Conservation (phyloP, 2,113 vertebrate species). For the Synodontis membranacea region DNA sequence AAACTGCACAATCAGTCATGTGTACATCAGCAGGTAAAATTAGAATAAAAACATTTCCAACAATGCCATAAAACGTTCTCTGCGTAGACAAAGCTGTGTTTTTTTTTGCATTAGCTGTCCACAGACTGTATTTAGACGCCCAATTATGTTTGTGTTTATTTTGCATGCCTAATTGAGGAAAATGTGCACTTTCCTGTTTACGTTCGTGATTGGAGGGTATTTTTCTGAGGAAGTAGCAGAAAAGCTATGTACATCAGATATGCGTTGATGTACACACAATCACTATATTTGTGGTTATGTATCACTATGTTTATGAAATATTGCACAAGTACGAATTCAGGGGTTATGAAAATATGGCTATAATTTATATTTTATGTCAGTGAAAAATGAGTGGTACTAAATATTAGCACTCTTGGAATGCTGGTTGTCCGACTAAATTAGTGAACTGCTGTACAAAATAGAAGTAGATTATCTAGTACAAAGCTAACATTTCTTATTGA, state of each 20-base stretch:
- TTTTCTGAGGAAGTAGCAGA: constrained; percentile 15
- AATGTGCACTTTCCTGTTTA: constrained; percentile 54
- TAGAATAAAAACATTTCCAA: not conserved
- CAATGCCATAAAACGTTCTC: not conserved
- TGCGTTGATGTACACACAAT: no score
- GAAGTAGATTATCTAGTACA: not conserved
- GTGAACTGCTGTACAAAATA: not conserved
- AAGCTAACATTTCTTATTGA: constrained; percentile 6
- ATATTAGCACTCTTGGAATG: no score
- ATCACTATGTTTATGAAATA: not conserved
- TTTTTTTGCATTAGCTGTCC: constrained; percentile 10
- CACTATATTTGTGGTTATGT: no score
- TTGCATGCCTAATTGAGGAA: constrained; percentile 32
- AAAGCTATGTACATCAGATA: constrained; percentile 4
- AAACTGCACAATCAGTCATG: constrained; percentile 83
- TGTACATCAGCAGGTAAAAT: constrained; percentile 81
- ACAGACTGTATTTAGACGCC: constrained; percentile 1
- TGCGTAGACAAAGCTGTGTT: not conserved
- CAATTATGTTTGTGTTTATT: constrained; percentile 42
- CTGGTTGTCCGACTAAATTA: not conserved
- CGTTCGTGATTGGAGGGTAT: not conserved
- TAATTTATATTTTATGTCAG: not conserved
- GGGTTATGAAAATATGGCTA: not conserved
- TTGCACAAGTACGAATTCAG: not conserved
- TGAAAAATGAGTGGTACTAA: not conserved